phyloP scores from a whole-genome alignment of 2,113 vertebrate genomes.

The Tragelaphus strepsiceros region DNA sequence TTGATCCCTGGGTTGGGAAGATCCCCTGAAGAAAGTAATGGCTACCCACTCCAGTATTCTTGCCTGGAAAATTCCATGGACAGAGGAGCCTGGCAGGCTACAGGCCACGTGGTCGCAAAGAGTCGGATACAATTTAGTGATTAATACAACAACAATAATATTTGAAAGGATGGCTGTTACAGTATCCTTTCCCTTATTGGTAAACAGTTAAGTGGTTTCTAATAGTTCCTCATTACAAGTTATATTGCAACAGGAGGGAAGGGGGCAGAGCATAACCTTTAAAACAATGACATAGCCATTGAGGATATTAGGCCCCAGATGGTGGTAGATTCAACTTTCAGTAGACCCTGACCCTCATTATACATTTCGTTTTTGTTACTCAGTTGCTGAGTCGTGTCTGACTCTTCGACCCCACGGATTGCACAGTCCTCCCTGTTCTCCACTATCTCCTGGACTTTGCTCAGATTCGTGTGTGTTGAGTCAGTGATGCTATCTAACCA shows the following conservation, averaged over 20 bases:
- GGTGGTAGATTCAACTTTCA: background rate
- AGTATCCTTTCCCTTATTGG: background rate
- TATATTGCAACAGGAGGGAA: background rate
- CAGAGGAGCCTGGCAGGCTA: background rate
- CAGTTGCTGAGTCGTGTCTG: background rate
- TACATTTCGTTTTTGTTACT: background rate
- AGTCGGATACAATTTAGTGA: accelerated
- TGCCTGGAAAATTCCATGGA: background rate
- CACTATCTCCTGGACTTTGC: background rate
- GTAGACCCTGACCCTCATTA: background rate
- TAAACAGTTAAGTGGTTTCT: background rate
- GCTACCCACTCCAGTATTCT: background rate
- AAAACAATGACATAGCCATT: background rate
- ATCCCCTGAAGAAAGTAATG: background rate
- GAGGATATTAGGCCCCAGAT: background rate
- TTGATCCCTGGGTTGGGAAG: background rate
- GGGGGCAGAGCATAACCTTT: background rate
- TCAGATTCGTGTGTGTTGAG: background rate
- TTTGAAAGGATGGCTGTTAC: background rate
- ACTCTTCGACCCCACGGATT: background rate
- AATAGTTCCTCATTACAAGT: background rate
- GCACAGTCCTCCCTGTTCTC: background rate
- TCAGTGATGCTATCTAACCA: background rate
- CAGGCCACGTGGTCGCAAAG: background rate
- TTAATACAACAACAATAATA: background rate